These are phyloP conservation scores for Liopterus haemorrhoidalis DNA, from an alignment of 2,888 invertebrate genomes.

Conservation along the genomic window DNA sequence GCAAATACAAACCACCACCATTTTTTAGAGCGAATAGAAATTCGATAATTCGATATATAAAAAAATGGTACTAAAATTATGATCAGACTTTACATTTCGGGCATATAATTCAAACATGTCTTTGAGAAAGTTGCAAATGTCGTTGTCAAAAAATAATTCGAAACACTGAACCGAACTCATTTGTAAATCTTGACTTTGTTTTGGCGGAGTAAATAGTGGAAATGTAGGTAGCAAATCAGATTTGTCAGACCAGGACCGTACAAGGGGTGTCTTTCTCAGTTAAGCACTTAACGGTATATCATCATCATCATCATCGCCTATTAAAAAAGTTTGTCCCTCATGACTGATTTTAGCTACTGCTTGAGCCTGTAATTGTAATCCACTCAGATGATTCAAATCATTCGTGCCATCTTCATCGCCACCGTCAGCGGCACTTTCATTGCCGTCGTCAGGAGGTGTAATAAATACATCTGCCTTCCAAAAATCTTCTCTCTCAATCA, in stretches of 20 bases:
- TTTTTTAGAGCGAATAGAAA: slow-evolving; percentile 26
- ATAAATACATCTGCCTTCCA: slow-evolving; percentile 28
- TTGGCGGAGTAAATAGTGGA: slow-evolving; percentile 1
- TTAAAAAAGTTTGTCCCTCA: slow-evolving; percentile 6
- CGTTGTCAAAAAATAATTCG: slow-evolving; percentile 2
- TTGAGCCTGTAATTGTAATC: slow-evolving; percentile 11
- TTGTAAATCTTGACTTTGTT: slow-evolving; percentile 7
- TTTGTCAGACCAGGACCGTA: slow-evolving; percentile 10
- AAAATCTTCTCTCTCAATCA: slow-evolving; percentile 29
- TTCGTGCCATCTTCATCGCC: slow-evolving; percentile 9
- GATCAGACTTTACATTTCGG: slow-evolving; percentile 4
- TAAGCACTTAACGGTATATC: slow-evolving; percentile 8
- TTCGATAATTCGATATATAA: too few relatives aligned
- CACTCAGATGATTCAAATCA: slow-evolving; percentile 11
- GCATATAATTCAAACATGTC: slow-evolving; percentile 2
- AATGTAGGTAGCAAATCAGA: neutral
- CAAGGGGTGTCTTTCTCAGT: neutral
- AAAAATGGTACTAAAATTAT: too few relatives aligned
- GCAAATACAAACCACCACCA: slow-evolving; percentile 29
- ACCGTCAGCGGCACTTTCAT: slow-evolving; percentile 7
- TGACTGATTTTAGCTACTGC: slow-evolving; percentile 8
- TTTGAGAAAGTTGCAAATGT: neutral
- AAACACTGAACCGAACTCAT: neutral
- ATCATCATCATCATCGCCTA: slow-evolving; percentile 10
- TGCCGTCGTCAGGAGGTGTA: slow-evolving; percentile 27